Base-by-base conservation (phyloP, 2,888 invertebrate genomes). In the Chrysotoxum bicinctum region DNA sequence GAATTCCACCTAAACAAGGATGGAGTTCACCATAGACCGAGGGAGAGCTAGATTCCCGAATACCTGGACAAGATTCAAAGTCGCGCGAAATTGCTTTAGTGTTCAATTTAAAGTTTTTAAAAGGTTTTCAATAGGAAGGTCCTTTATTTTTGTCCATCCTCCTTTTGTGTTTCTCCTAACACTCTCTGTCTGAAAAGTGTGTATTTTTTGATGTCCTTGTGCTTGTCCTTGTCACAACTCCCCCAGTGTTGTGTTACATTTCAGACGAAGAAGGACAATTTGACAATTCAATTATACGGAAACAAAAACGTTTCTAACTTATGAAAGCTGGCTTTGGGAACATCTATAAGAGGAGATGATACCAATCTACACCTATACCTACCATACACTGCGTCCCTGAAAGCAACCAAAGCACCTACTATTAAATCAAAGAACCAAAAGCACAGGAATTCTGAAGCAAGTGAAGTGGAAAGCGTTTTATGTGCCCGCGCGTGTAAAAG, bases 101-200 rank as follows among this genome's bases (percentile, higher is more conserved):
- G 85, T 81, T 81, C 85, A 85, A 85, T 85, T 85, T 85, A 85
- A 85, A 85, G 85, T 85, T 85, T 81, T 81, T 81, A 85, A 85
- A 81, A 85, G 85, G 73, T 81, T 76, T 76, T 68, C 62, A 69
- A 12, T 52, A 50, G 23, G 58, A 45, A 66, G n/a, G 66, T 50
- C 48, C 48, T 50, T 50, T 64, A 40, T 30, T 30, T 64, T 62
- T 19, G 16, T 64, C 32, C 56, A 43, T 45, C 45, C 12, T 16
- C 2, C 26, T 26, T 45, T 21, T 19, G 58, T 26, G 35, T 16
- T 0, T 12, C 26, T 7, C 3, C 14, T n/a, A 21, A 5, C 10
- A 12, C 19, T 6, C 21, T 30, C 0, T 21, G 23, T n/a, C n/a
- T 23, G 12, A 48, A 48, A 66, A 48, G 19, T 48, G 52, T 80